Conservation (phyloP, 2,113 vertebrate genomes). For the Pomatostomus ruficeps region DNA sequence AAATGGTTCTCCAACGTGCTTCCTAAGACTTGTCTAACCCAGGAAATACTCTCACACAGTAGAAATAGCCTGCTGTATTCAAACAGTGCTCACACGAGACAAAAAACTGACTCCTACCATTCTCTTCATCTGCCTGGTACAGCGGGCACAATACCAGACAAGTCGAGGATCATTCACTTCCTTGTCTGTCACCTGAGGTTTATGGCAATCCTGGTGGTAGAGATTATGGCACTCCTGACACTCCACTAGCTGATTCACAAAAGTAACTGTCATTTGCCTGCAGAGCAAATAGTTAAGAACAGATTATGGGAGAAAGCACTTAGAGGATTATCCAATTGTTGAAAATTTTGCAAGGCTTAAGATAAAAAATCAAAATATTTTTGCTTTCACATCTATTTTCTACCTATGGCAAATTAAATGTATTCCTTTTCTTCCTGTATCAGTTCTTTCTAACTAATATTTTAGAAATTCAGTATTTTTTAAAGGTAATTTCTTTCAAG, state of each 20-base stretch:
- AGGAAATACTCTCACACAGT: not conserved
- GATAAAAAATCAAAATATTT: not conserved
- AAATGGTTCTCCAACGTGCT: not conserved
- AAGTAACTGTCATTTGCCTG: constrained; percentile 97
- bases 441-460: not conserved
- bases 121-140: constrained; percentile 96
- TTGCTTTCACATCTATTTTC: not conserved
- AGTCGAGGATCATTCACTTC: constrained; percentile 96
- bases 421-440: not conserved
- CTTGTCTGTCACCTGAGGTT: constrained; percentile 97
- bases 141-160: constrained; percentile 97
- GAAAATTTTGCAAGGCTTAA: constrained; percentile 3
- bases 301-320: constrained; percentile 32
- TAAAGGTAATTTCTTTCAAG: not conserved
- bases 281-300: constrained; percentile 57
- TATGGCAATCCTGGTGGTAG: constrained; percentile 99
- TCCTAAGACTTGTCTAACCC: not conserved
- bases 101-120: constrained; percentile 81
- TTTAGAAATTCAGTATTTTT: not conserved
- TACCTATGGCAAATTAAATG: not conserved
- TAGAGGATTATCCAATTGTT: constrained; percentile 19
- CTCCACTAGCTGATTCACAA: constrained; percentile 95
- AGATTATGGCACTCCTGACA: constrained; percentile 99
- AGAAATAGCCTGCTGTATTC: not conserved
- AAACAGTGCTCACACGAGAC: not conserved